Evolutionary conservation across 2,888 invertebrate species (phyloP), one percentile per base, ranked within the genome.

Genomic region (Drosophila peninsularis): DNA sequence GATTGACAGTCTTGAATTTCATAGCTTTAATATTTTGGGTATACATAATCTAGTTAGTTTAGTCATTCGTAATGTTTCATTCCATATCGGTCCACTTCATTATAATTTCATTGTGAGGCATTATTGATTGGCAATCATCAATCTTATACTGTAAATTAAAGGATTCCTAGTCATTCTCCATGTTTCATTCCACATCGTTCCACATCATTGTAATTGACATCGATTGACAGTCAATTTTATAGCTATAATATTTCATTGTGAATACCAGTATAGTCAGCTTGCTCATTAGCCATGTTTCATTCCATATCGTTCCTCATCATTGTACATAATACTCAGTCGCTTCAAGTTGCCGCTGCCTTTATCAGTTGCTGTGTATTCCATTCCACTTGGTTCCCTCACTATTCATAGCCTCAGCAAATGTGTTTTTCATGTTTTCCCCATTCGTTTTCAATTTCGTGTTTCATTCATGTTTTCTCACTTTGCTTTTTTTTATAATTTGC

Each of bases 401-500:
- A 14, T 13, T n/a, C 5, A 4, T 24, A 37, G n/a, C 6, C 17
- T 4, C 4, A n/a, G 10, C n/a, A 52, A 45, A 45, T 45, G 45
- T 11, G 36, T 37, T 24, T 27, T 27, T 3, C 13, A n/a, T 52
- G 24, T 9, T 37, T 37, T 37, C 27, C 17, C 0, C 37, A 27
- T 17, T 53, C 27, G 4, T 21, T 7, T 24, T 32, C n/a, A 34
- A n/a, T 14, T 37, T 27, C 36, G 11, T 19, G 11, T 27, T 13
- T 2, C 34, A 24, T 24, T 17, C 32, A 36, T 24, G 34, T 56
- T 42, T 37, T n/a, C 42, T 39, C 32, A 42, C 19, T 10, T 41
- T 7, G 10, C 1, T 27, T 24, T 10, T 24, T 10, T 36, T 41
- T n/a, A 62, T 62, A 41, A 55, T 73, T 73, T 61, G 39, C 45